Evolutionary conservation across 2,888 invertebrate genomes (phyloP).

Genomic region (Zaprionus lineosus): DNA sequence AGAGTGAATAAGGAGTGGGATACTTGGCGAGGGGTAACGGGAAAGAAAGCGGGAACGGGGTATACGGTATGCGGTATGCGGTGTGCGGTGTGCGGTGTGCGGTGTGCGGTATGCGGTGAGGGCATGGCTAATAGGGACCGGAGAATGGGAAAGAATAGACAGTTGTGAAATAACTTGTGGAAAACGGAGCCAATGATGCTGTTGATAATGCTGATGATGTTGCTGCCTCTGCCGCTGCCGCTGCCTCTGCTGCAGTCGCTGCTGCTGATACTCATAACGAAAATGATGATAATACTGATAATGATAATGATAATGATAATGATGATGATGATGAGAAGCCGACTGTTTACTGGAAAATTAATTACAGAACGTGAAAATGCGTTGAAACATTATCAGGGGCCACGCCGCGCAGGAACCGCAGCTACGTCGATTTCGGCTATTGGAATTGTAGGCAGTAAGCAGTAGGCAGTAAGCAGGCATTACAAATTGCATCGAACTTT

Average conservation of each 20-base stretch:
- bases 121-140: too few relatives aligned
- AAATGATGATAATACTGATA: conserved; percentile 12
- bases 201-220: conserved; percentile 8
- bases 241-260: conserved; percentile 6
- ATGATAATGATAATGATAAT: conserved; percentile 16
- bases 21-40: not conserved
- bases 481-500: conserved; percentile 59
- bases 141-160: conserved; percentile 39
- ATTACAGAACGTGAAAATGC: conserved; percentile 73
- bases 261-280: conserved; percentile 3
- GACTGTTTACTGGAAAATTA: conserved; percentile 51
- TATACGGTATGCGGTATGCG: too few relatives aligned
- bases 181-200: conserved; percentile 47
- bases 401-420: not conserved
- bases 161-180: conserved; percentile 34
- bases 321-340: conserved; percentile 12
- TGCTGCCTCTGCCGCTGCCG: conserved; percentile 24
- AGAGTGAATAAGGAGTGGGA: too few relatives aligned
- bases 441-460: conserved; percentile 47
- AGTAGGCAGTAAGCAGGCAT: conserved; percentile 67
- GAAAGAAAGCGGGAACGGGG: not conserved
- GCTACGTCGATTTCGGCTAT: conserved; percentile 37
- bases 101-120: too few relatives aligned
- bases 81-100: too few relatives aligned
- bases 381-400: conserved; percentile 46